These are phyloP conservation scores for Nephrotoma flavescens DNA, from an alignment of 2,888 invertebrate species.

Conservation along the genomic window DNA sequence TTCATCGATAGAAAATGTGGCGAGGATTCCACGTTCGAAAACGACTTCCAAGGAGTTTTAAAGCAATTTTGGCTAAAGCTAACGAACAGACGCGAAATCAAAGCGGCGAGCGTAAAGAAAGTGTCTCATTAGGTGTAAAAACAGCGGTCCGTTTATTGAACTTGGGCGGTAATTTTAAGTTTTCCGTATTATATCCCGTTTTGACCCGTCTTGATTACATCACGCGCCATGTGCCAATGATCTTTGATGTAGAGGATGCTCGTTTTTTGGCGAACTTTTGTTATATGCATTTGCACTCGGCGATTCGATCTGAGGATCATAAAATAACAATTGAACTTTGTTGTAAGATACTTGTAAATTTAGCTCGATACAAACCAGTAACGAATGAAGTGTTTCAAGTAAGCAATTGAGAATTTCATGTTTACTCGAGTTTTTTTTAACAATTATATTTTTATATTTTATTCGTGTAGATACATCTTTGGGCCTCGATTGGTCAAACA, in stretches of 20 bases:
- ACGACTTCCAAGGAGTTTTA: slow-evolving; percentile 16
- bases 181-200: slow-evolving; percentile 23
- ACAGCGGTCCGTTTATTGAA: slow-evolving; percentile 24
- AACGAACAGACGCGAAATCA: slow-evolving; percentile 10
- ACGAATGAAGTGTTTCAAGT: slow-evolving; percentile 45
- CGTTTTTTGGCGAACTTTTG: slow-evolving; percentile 29
- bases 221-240: slow-evolving; percentile 29
- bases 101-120: slow-evolving; percentile 16
- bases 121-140: slow-evolving; percentile 23
- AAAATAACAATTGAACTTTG: slow-evolving; percentile 30
- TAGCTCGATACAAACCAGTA: slow-evolving; percentile 46
- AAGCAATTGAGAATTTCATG: slow-evolving; percentile 15
- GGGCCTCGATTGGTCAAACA: slow-evolving; percentile 44
- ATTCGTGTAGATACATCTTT: slow-evolving; percentile 36
- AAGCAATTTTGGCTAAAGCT: slow-evolving; percentile 10
- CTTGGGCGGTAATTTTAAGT: slow-evolving; percentile 22
- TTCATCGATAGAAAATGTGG: slow-evolving; percentile 16
- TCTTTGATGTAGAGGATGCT: slow-evolving; percentile 25
- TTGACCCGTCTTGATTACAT: slow-evolving; percentile 23
- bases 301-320: slow-evolving; percentile 32
- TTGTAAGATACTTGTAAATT: slow-evolving; percentile 44
- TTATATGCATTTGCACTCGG: slow-evolving; percentile 31
- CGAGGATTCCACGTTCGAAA: slow-evolving; percentile 35
- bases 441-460: slow-evolving; percentile 13
- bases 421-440: neutral